Conservation (phyloP, 2,113 vertebrate genomes). For the Prochilodus magdalenae region DNA sequence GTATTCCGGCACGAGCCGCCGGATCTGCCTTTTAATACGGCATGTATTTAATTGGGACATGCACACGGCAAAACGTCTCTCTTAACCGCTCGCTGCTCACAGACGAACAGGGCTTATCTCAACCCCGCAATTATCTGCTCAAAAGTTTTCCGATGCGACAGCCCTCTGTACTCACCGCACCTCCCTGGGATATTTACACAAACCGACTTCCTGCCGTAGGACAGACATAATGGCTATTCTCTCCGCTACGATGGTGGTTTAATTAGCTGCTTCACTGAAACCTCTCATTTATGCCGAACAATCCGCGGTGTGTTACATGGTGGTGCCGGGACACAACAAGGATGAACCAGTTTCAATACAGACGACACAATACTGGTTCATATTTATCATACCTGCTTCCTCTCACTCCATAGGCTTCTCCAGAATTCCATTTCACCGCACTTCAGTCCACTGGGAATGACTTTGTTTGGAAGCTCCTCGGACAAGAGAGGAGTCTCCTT, state of each 20-base stretch:
- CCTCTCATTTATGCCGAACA: background rate
- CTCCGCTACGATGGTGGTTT: slow-evolving; percentile 2
- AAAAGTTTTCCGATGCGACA: background rate
- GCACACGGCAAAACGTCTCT: background rate
- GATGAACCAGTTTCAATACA: no score
- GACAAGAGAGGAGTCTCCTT: no score
- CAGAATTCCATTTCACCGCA: no score
- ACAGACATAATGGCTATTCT: background rate
- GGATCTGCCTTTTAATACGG: background rate
- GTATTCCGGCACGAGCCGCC: no score
- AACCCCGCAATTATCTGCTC: background rate
- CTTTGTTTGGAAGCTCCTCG: no score
- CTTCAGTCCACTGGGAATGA: no score
- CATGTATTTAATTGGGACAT: background rate
- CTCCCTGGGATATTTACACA: background rate
- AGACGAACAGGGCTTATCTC: background rate
- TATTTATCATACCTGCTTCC: no score
- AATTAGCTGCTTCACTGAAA: slow-evolving; percentile 23
- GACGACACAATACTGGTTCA: no score
- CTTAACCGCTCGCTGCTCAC: background rate
- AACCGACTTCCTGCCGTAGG: background rate
- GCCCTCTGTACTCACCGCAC: background rate
- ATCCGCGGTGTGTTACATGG: background rate
- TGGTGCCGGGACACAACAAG: background rate
- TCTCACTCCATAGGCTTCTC: no score